These are phyloP conservation scores for Drosophila melanosoma DNA, from an alignment of 2,888 invertebrate species.

Conservation along the genomic window DNA sequence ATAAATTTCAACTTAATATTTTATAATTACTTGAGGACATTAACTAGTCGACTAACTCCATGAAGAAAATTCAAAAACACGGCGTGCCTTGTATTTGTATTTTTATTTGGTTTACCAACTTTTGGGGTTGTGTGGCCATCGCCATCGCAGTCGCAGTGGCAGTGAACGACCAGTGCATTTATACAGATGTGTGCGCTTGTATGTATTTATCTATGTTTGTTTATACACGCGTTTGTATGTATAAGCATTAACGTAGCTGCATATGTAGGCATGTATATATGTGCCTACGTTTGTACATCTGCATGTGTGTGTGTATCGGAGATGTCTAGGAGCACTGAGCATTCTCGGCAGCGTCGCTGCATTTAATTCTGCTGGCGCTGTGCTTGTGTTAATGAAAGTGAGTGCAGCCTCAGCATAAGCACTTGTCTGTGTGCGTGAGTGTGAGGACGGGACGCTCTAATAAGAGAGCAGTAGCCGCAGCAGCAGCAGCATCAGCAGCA, in stretches of 20 bases:
- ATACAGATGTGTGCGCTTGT: constrained; percentile 20
- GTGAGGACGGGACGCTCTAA: constrained; percentile 55
- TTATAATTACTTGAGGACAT: constrained; percentile 30
- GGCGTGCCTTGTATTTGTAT: constrained; percentile 69
- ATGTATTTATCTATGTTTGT: constrained; percentile 40
- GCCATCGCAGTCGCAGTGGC: constrained; percentile 45
- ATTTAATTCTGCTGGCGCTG: constrained; percentile 65
- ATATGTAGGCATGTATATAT: constrained; percentile 27
- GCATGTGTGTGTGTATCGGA: constrained; percentile 52
- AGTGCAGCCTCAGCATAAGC: constrained; percentile 75
- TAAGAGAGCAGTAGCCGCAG: constrained; percentile 71
- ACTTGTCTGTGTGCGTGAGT: constrained; percentile 56
- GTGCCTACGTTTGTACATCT: constrained; percentile 22
- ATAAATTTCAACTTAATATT: background rate
- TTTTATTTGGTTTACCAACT: constrained; percentile 80
- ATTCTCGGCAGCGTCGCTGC: constrained; percentile 66
- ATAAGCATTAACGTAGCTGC: constrained; percentile 16
- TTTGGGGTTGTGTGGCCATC: constrained; percentile 76
- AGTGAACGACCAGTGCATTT: constrained; percentile 60
- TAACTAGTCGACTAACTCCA: constrained; percentile 30
- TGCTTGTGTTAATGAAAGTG: constrained; percentile 75
- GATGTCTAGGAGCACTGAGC: constrained; percentile 56
- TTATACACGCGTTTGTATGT: constrained; percentile 28
- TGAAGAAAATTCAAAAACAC: constrained; percentile 55
- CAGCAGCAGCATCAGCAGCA: constrained; percentile 44